phyloP scores from a whole-genome alignment of 2,797 vertebrate species.

The Sebastes melanostomus region DNA sequence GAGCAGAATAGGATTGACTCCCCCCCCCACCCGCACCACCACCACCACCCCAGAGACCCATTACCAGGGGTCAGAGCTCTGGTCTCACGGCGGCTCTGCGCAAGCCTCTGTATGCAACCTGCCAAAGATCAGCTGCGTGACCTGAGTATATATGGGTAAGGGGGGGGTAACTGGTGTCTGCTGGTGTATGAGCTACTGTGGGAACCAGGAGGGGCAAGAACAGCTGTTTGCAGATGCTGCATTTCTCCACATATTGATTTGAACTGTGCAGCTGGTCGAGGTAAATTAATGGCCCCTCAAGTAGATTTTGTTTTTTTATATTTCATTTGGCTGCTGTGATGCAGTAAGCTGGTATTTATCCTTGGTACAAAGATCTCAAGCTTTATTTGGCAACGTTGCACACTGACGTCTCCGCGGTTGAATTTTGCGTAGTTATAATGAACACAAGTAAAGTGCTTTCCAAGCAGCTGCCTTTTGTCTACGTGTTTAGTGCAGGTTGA shows the following conservation, averaged over 20 bases:
- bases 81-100: slow-evolving; percentile 27
- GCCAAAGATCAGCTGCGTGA: slow-evolving; percentile 53
- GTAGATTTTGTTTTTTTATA: not conserved
- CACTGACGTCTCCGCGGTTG: not conserved
- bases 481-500: not conserved
- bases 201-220: not conserved
- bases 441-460: not conserved
- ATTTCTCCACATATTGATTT: slow-evolving; percentile 14
- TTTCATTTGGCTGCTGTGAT: not conserved
- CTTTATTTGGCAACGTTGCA: not conserved
- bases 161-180: slow-evolving; percentile 7
- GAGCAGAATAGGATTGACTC: slow-evolving; percentile 3
- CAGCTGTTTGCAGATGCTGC: slow-evolving; percentile 9
- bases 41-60: slow-evolving; percentile 36
- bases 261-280: slow-evolving; percentile 5
- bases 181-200: not conserved
- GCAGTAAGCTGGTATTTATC: not conserved
- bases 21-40: not conserved
- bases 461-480: not conserved
- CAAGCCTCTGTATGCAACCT: slow-evolving; percentile 39
- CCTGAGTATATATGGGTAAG: slow-evolving; percentile 30
- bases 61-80: slow-evolving; percentile 60
- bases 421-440: not conserved
- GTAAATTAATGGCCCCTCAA: slow-evolving; percentile 7
- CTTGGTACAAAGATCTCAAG: not conserved